Base-by-base conservation (phyloP, 2,113 vertebrate genomes). In the Fregetta grallaria region DNA sequence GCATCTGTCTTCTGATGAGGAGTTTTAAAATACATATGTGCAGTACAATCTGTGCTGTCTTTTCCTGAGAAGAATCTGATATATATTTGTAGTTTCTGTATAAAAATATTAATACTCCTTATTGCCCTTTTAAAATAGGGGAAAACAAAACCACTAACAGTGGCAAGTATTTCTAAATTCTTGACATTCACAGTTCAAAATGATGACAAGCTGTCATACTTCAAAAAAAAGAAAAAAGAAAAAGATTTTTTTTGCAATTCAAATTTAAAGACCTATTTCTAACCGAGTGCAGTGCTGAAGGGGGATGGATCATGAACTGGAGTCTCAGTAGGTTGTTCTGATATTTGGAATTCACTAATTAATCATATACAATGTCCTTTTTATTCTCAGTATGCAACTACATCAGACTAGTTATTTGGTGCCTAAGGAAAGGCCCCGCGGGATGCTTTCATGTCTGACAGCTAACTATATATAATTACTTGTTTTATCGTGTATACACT, bases 381-480 rank as follows among this genome's bases (percentile, higher is more conserved):
- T 86, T 86, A 67, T 90, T 94, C 47, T 76, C 38, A 63, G 56
- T 94, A 13, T 92, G 72, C 42, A 52, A 0, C 49, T 84, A 52
- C 72, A 77, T 88, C 72, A 86, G 44, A 72, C 32, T 78, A 80
- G 63, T 84, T 90, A 40, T 83, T 93, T 77, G 40, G 55, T 88
- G 83, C 36, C 63, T 93, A 88, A 95, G 56, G 88, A 92, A 92
- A 88, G 38, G 5, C 21, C 59, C 23, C n/a, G 20, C 0, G 6
- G 59, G 72, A 68, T 80, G 59, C 72, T 90, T 96, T 96, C 56
- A 88, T 94, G 75, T 95, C 76, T 96, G 88, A 94, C 68, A 75
- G 92, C 86, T 77, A 92, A 42, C 75, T 84, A 32, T 90, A 66
- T 94, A 81, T 96, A 90, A 91, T 94, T 90, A 74, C 87, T 93